Conservation (phyloP, 2,113 vertebrate species). For the Lucifuga dentata region DNA sequence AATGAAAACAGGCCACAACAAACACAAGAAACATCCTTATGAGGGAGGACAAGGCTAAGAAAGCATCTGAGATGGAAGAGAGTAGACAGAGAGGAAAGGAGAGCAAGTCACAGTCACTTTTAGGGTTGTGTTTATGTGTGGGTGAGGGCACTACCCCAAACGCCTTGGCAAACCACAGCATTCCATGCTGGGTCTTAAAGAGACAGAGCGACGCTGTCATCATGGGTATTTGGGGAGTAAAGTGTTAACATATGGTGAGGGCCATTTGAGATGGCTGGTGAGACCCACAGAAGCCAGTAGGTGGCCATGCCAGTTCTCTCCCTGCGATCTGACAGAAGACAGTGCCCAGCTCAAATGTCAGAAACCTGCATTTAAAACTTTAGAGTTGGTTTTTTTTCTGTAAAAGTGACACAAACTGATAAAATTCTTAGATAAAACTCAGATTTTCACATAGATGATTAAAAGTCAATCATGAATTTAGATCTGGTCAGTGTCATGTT, state of each 20-base stretch:
- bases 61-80: constrained; percentile 38
- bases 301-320: constrained; percentile 51
- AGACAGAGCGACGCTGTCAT: constrained; percentile 75
- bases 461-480: background rate
- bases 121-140: constrained; percentile 73
- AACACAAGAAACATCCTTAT: constrained; percentile 15
- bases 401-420: background rate
- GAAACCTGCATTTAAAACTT: background rate
- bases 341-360: constrained; percentile 6
- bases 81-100: constrained; percentile 30
- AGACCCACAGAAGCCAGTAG: constrained; percentile 61
- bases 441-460: no score
- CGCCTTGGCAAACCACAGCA: constrained; percentile 80
- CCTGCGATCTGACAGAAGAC: constrained; percentile 16
- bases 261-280: constrained; percentile 52
- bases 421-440: background rate
- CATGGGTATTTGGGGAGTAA: constrained; percentile 71
- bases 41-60: background rate
- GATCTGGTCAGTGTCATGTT: constrained; percentile 5
- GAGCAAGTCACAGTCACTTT: constrained; percentile 66
- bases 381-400: background rate
- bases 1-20: constrained; percentile 10
- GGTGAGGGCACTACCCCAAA: constrained; percentile 80
- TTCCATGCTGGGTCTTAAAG: constrained; percentile 80
- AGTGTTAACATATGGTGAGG: constrained; percentile 78